Percentiles rank a stretch among this genome's conserved stretches.
phyloP scores from a whole-genome alignment of 23 tunicate species.

The Diplosoma virens region DNA sequence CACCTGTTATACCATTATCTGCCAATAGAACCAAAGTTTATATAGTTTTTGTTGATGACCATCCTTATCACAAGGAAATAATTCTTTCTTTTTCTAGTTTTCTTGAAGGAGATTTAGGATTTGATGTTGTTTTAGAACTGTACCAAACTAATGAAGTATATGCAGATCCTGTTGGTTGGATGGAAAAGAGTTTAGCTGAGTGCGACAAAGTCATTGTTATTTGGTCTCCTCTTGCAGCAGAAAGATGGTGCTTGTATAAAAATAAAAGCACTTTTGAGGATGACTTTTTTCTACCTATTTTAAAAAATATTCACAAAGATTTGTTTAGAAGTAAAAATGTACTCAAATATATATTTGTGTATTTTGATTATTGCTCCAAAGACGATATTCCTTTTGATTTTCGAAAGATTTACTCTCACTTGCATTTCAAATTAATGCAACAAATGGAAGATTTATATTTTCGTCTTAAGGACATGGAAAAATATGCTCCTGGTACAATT shows the following conservation, averaged over 20 bases:
- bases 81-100: constrained; percentile 44
- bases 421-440: constrained; percentile 51
- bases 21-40: constrained; percentile 41
- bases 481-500: constrained; percentile 30
- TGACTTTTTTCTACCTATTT: constrained; percentile 59
- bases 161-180: constrained; percentile 37
- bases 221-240: constrained; percentile 61
- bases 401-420: constrained; percentile 1
- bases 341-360: constrained; percentile 46
- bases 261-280: neutral
- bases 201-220: constrained; percentile 60
- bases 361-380: constrained; percentile 54
- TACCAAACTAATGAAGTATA: constrained; percentile 30
- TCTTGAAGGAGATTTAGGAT: constrained; percentile 52
- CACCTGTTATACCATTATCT: too few relatives aligned
- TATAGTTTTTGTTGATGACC: constrained; percentile 48
- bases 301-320: constrained; percentile 37
- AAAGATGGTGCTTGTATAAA: constrained; percentile 19
- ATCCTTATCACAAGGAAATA: constrained; percentile 41
- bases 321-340: constrained; percentile 37
- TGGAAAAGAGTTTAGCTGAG: constrained; percentile 27
- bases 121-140: constrained; percentile 47
- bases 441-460: constrained; percentile 58
- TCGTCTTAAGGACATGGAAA: constrained; percentile 34
- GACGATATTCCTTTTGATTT: constrained; percentile 39